Conservation (phyloP, 2,888 invertebrate species). For the Hofmannophila pseudospretella region DNA sequence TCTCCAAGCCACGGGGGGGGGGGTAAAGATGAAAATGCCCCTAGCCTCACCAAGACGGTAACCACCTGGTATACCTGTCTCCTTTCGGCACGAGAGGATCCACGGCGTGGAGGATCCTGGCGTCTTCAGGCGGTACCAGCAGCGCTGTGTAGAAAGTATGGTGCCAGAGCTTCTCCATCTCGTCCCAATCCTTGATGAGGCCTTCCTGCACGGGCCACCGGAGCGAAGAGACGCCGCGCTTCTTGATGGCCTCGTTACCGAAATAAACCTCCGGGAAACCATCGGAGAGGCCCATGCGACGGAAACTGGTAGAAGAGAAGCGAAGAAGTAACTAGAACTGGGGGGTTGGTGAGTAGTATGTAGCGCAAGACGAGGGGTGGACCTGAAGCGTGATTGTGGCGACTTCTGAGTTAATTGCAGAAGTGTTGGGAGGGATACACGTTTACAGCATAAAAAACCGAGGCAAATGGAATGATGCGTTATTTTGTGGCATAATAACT, state of each 20-base stretch:
- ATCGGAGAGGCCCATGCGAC: slow-evolving; percentile 35
- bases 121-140: slow-evolving; percentile 88
- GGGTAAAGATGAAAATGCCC: no score
- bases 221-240: slow-evolving; percentile 65
- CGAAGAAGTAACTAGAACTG: background rate
- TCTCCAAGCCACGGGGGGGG: no score
- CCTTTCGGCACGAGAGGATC: slow-evolving; percentile 89
- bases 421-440: no score
- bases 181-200: slow-evolving; percentile 89
- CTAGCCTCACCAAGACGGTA: no score
- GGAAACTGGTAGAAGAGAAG: slow-evolving; percentile 30
- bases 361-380: no score
- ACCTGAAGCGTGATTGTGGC: no score
- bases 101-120: slow-evolving; percentile 87
- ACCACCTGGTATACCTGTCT: slow-evolving; percentile 76
- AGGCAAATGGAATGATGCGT: no score
- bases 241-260: slow-evolving; percentile 78
- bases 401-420: no score
- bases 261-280: slow-evolving; percentile 69
- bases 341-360: no score
- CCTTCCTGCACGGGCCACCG: slow-evolving; percentile 89
- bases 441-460: no score
- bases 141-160: slow-evolving; percentile 91
- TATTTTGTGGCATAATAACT: no score
- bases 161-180: slow-evolving; percentile 94